Evolutionary conservation across 2,797 vertebrate species (phyloP).

Genomic region (Acipenser transmontanus): DNA sequence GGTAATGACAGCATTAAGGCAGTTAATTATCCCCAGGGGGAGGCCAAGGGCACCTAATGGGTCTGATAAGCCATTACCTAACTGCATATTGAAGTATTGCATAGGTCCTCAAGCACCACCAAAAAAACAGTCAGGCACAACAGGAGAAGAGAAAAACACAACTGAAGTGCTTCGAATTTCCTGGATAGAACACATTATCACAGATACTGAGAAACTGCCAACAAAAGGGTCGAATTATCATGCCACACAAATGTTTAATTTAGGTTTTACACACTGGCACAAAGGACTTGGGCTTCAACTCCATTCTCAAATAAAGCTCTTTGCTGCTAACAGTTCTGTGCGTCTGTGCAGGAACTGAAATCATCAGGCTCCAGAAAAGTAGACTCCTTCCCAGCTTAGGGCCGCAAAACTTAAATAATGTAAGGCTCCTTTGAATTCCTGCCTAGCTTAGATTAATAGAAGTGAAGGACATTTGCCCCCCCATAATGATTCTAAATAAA

Average conservation of each 20-base stretch:
- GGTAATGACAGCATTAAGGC: slow-evolving; percentile 2
- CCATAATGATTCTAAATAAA: no score
- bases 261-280: no score
- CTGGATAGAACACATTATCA: no score
- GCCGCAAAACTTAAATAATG: not conserved
- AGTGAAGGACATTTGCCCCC: no score
- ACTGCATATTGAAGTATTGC: not conserved
- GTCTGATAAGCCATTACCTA: slow-evolving; percentile 1
- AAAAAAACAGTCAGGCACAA: slow-evolving; percentile 28
- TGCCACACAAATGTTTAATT: no score
- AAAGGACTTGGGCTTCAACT: no score
- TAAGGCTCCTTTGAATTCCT: not conserved
- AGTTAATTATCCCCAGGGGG: slow-evolving; percentile 9
- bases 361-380: not conserved
- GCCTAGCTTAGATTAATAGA: not conserved
- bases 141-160: slow-evolving; percentile 12
- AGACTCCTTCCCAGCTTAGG: not conserved
- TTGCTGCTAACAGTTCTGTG: not conserved
- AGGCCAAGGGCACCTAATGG: not conserved
- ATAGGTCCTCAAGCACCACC: not conserved
- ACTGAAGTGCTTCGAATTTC: no score
- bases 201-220: no score
- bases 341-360: not conserved
- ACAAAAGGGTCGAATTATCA: no score
- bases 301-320: no score